A percentile compares a stretch with the other conserved stretches of the same genome.
Evolutionary conservation across 2,113 vertebrate genomes (phyloP).

Genomic region (Oxyruncus cristatus): DNA sequence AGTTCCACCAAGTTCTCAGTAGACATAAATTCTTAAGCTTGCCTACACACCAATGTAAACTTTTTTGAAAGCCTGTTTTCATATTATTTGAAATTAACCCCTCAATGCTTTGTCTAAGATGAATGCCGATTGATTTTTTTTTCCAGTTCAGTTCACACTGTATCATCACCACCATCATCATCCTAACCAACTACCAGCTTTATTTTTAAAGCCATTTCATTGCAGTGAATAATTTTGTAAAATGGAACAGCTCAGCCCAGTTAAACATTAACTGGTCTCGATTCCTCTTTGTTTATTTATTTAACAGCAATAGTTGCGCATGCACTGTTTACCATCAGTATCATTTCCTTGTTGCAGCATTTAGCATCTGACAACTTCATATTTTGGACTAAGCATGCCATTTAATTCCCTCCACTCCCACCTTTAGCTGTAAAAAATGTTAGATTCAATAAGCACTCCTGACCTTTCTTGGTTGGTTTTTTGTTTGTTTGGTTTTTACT

Average conservation of each 20-base stretch:
- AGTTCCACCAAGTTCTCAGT: slow-evolving; percentile 36
- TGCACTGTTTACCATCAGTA: slow-evolving; percentile 45
- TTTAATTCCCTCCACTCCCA: slow-evolving; percentile 31
- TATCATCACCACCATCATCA: background rate
- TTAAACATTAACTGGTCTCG: background rate
- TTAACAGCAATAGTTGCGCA: slow-evolving; percentile 48
- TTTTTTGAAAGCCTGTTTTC: slow-evolving; percentile 49
- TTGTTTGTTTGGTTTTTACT: slow-evolving; percentile 30
- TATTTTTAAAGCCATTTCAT: slow-evolving; percentile 1
- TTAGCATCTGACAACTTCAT: slow-evolving; percentile 18
- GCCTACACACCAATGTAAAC: slow-evolving; percentile 15
- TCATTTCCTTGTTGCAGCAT: slow-evolving; percentile 32
- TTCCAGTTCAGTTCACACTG: background rate
- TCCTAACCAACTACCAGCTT: background rate
- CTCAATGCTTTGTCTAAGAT: slow-evolving; percentile 1
- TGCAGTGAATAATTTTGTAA: slow-evolving; percentile 24
- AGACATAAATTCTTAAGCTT: slow-evolving; percentile 55
- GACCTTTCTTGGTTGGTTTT: slow-evolving; percentile 29
- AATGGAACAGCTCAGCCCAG: background rate
- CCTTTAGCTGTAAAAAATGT: slow-evolving; percentile 43
- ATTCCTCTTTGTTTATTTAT: background rate
- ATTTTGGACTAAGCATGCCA: background rate
- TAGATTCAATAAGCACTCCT: slow-evolving; percentile 69
- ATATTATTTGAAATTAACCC: slow-evolving; percentile 36
- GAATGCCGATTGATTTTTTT: background rate